Percentiles rank a stretch among this genome's conserved stretches.
phyloP scores from a whole-genome alignment of 2,888 invertebrate genomes.

The Neoascia interrupta region DNA sequence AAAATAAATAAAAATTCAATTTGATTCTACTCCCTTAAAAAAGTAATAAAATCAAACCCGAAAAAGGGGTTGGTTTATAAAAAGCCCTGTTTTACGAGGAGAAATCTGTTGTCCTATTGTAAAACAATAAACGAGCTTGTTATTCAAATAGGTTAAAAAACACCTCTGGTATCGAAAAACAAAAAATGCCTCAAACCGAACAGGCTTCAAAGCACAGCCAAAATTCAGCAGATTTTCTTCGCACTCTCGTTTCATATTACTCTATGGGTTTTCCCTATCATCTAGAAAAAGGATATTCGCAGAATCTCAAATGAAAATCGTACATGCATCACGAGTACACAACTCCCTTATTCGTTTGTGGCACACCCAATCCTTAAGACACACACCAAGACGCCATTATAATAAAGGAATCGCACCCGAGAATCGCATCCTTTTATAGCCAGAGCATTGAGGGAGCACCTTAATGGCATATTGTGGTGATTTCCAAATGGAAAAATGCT shows the following conservation, averaged over 20 bases:
- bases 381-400: conserved; percentile 63
- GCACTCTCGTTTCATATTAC: conserved; percentile 26
- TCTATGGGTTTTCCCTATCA: conserved; percentile 16
- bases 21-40: too few species aligned
- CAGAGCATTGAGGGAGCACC: conserved; percentile 72
- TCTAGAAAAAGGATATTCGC: conserved; percentile 14
- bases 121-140: conserved; percentile 79
- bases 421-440: conserved; percentile 70
- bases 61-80: too few species aligned
- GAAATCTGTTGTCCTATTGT: conserved; percentile 73
- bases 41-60: too few species aligned
- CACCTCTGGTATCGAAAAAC: conserved; percentile 67
- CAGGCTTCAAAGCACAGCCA: conserved; percentile 47
- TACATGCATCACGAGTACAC: conserved; percentile 25
- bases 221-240: conserved; percentile 29
- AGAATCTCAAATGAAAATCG: conserved; percentile 3
- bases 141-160: conserved; percentile 78
- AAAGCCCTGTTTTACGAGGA: conserved; percentile 18
- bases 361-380: conserved; percentile 33
- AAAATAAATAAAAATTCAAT: too few species aligned
- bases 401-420: conserved; percentile 69
- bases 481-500: conserved; percentile 76
- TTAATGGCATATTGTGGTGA: conserved; percentile 80
- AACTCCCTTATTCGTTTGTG: conserved; percentile 26
- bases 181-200: conserved; percentile 1